Evolutionary conservation across 1,140 invertebrate species (phyloP).

Genomic region (Saxidomus purpurata): DNA sequence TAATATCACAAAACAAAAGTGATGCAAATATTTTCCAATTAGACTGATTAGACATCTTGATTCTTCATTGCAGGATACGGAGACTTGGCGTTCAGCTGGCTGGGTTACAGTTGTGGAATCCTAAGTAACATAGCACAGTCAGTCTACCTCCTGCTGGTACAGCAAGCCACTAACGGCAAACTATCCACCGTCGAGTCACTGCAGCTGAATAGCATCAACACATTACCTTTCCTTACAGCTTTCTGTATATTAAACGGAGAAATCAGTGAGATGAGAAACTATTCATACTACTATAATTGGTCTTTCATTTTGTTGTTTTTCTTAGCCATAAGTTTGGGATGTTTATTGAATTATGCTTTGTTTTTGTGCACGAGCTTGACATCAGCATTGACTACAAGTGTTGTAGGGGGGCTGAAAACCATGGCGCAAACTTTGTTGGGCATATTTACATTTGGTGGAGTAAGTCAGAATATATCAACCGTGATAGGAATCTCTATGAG

Average conservation of each 20-base stretch:
- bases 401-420: slow-evolving; percentile 87
- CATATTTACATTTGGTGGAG: slow-evolving; percentile 87
- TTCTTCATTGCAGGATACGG: slow-evolving; percentile 87
- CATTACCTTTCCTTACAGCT: slow-evolving; percentile 85
- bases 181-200: slow-evolving; percentile 85
- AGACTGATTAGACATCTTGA: too few relatives aligned
- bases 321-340: slow-evolving; percentile 85
- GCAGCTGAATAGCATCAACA: slow-evolving; percentile 87
- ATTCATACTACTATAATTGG: slow-evolving; percentile 59
- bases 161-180: slow-evolving; percentile 84
- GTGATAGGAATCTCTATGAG: slow-evolving; percentile 86
- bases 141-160: slow-evolving; percentile 87
- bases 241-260: slow-evolving; percentile 81
- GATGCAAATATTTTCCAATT: too few relatives aligned
- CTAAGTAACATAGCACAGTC: slow-evolving; percentile 87
- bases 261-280: slow-evolving; percentile 70
- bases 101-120: slow-evolving; percentile 86
- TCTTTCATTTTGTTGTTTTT: slow-evolving; percentile 85
- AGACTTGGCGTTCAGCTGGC: slow-evolving; percentile 86
- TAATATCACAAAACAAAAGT: too few relatives aligned
- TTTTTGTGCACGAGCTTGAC: slow-evolving; percentile 88
- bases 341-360: slow-evolving; percentile 87
- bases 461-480: slow-evolving; percentile 82
- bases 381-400: slow-evolving; percentile 87
- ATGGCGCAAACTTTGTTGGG: slow-evolving; percentile 87